Conservation (phyloP, 2,113 vertebrate species). For the Elaphurus davidianus region DNA sequence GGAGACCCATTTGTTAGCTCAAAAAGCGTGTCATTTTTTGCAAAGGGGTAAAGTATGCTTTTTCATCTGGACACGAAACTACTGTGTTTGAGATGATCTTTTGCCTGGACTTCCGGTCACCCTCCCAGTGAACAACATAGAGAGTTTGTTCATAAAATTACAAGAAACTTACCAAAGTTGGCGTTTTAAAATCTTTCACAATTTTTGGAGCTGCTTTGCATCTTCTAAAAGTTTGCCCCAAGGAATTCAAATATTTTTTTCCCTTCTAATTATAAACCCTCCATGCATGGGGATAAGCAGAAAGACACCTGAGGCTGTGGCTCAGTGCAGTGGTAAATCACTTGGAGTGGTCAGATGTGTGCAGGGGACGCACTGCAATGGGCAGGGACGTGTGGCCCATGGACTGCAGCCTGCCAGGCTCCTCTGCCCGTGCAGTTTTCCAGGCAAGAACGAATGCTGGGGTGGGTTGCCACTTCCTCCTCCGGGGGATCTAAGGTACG, state of each 20-base stretch:
- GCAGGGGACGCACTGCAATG: accelerated
- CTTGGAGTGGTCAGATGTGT: accelerated
- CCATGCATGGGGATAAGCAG: not conserved
- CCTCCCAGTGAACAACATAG: not conserved
- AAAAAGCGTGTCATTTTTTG: not conserved
- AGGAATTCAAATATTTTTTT: not conserved
- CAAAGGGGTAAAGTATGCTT: not conserved
- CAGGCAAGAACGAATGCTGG: not conserved
- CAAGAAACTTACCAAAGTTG: not conserved
- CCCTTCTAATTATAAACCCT: not conserved
- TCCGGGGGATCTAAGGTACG: accelerated
- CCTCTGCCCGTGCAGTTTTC: not conserved
- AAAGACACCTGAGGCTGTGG: not conserved
- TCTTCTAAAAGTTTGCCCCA: not conserved
- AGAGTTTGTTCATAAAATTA: not conserved
- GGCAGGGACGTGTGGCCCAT: accelerated
- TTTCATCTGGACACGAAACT: not conserved
- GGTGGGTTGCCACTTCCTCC: not conserved
- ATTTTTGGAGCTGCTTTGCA: not conserved
- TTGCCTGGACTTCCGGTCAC: not conserved
- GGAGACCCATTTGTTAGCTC: not conserved
- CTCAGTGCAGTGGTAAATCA: not conserved
- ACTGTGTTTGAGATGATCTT: not conserved
- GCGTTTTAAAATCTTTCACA: not conserved
- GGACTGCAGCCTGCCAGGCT: accelerated